These are phyloP conservation scores for Brachypodius melanocephalos DNA, from an alignment of 2,113 vertebrate species.

Conservation along the genomic window DNA sequence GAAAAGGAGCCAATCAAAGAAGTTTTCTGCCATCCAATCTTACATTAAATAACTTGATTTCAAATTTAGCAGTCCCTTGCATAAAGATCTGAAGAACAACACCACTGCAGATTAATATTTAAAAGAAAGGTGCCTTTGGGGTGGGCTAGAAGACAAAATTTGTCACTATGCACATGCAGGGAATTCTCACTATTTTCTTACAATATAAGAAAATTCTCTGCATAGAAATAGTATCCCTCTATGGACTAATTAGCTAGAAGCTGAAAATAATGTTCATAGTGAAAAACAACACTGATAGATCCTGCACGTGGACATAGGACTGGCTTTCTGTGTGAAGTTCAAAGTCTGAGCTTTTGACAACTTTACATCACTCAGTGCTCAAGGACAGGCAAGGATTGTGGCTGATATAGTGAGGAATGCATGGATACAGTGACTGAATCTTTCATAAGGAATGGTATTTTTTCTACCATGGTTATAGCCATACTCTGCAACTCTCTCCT, in stretches of 20 bases:
- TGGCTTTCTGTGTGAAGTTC: background rate
- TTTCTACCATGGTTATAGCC: background rate
- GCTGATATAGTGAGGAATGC: background rate
- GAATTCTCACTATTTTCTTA: background rate
- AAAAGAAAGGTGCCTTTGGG: background rate
- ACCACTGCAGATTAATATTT: background rate
- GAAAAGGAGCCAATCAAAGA: background rate
- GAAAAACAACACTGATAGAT: background rate
- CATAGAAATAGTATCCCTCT: background rate
- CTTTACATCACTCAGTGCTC: background rate
- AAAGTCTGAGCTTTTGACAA: background rate
- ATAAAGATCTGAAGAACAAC: background rate
- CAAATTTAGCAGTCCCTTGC: background rate
- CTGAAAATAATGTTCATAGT: background rate
- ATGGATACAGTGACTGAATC: background rate
- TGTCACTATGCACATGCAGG: background rate
- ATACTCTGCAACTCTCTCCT: background rate
- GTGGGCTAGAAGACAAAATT: background rate
- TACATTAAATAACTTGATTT: background rate
- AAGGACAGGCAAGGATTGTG: rapidly evolving
- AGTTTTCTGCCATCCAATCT: background rate
- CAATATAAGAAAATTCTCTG: background rate
- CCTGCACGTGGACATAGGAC: background rate
- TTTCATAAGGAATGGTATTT: background rate
- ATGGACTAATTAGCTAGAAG: background rate